Evolutionary conservation across 92 coral and sea anemone species (phyloP).

Genomic region (Actinostola sp.): DNA sequence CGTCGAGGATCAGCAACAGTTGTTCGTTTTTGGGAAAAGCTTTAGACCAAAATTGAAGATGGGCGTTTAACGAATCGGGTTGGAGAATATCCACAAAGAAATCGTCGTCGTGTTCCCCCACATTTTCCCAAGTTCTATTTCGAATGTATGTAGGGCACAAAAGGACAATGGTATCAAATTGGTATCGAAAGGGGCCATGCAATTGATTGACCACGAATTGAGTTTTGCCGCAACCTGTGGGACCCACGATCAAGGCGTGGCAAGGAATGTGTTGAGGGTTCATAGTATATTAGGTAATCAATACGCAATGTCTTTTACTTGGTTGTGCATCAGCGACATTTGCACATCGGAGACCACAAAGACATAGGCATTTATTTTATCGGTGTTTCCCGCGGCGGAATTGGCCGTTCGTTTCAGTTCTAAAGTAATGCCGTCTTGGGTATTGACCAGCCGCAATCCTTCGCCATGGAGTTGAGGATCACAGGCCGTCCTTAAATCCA

Average conservation of each 20-base stretch:
- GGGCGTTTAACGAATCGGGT: not conserved
- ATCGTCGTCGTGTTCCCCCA: not conserved
- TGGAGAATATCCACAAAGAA: not conserved
- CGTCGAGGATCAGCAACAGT: slow-evolving; percentile 13
- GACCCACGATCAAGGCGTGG: slow-evolving; percentile 23
- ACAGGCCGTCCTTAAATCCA: not conserved
- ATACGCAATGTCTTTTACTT: not conserved
- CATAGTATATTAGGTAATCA: not conserved
- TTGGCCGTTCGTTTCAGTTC: not conserved
- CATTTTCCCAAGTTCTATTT: not conserved
- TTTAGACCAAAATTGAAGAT: not conserved
- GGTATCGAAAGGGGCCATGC: slow-evolving; percentile 3
- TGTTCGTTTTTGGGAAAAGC: no score
- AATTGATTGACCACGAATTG: not conserved
- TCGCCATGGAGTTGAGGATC: not conserved
- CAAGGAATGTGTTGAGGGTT: not conserved
- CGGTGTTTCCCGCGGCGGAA: not conserved
- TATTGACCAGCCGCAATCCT: not conserved
- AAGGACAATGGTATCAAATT: slow-evolving; percentile 12
- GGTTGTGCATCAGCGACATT: not conserved
- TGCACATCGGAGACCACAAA: slow-evolving; percentile 1
- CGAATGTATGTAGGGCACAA: slow-evolving; percentile 12
- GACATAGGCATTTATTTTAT: slow-evolving; percentile 1
- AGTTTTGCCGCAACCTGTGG: slow-evolving; percentile 14
- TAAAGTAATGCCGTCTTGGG: not conserved